Evolutionary conservation across 2,113 vertebrate species (phyloP).

Genomic region (Aegithalos caudatus): DNA sequence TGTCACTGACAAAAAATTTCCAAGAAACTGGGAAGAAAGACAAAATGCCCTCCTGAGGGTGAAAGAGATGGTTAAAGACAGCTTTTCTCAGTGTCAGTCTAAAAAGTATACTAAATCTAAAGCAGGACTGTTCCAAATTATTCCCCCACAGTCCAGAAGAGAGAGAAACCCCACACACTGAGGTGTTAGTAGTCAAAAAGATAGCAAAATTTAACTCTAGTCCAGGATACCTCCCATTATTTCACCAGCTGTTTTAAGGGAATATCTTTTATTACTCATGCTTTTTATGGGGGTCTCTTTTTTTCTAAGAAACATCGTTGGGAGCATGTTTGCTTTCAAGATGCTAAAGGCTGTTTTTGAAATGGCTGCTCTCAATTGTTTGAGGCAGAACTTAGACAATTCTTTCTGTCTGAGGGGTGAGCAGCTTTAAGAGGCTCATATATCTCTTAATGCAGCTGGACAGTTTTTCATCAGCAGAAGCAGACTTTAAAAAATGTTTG

Average conservation of each 20-base stretch:
- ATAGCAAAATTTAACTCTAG: not conserved
- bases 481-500: not conserved
- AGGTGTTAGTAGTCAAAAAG: not conserved
- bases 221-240: not conserved
- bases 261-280: not conserved
- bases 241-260: not conserved
- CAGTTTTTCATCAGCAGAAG: not conserved
- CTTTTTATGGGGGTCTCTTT: not conserved
- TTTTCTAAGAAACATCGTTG: not conserved
- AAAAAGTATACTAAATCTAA: not conserved
- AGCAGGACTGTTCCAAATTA: not conserved
- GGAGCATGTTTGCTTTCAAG: not conserved
- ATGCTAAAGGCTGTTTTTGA: not conserved
- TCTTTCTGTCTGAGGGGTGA: not conserved
- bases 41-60: not conserved
- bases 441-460: conserved; percentile 18
- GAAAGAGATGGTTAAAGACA: not conserved
- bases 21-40: not conserved
- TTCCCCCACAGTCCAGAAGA: not conserved
- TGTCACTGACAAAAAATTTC: not conserved
- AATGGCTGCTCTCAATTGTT: conserved; percentile 17
- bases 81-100: not conserved
- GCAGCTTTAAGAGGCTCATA: not conserved
- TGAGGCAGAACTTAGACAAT: not conserved
- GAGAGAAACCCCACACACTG: not conserved